A percentile compares a stretch with the other conserved stretches of the same genome.
phyloP scores from a whole-genome alignment of 2,888 invertebrate species.

The Brachyptera risi region DNA sequence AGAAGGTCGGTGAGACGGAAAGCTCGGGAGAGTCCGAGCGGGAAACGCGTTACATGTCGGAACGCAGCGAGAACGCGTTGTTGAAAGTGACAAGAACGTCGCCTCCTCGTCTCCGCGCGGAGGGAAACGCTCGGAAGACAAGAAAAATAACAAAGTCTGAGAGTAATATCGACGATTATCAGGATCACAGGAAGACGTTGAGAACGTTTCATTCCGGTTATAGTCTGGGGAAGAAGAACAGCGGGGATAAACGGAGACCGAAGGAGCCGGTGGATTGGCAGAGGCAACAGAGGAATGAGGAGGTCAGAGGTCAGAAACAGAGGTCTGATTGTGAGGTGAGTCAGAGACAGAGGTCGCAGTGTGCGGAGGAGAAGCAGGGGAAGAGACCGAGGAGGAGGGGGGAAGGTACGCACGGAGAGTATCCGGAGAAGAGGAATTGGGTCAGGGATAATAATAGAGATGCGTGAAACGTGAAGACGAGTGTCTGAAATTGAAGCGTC shows the following conservation, averaged over 20 bases:
- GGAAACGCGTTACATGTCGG: not conserved
- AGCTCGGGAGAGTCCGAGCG: not conserved
- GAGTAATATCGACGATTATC: not conserved
- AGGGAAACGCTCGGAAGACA: not conserved
- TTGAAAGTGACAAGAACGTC: not conserved
- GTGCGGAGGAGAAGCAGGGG: not conserved
- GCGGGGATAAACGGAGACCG: not conserved
- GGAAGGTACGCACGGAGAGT: no score
- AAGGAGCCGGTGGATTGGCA: not conserved
- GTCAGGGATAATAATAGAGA: no score
- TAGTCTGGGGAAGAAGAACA: not conserved
- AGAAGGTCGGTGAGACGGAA: not conserved
- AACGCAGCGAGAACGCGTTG: not conserved
- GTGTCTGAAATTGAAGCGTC: no score
- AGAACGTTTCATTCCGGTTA: not conserved
- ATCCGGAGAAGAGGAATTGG: no score
- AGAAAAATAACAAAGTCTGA: not conserved
- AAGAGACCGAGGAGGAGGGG: not conserved
- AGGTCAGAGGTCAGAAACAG: not conserved
- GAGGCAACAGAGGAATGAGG: no score
- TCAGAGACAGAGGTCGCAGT: not conserved
- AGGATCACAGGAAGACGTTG: not conserved
- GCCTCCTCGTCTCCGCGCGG: not conserved
- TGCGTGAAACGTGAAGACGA: no score
- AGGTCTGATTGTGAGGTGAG: not conserved